Evolutionary conservation across 1,140 invertebrate species (phyloP).

Genomic region (Laodelphax striatellus): DNA sequence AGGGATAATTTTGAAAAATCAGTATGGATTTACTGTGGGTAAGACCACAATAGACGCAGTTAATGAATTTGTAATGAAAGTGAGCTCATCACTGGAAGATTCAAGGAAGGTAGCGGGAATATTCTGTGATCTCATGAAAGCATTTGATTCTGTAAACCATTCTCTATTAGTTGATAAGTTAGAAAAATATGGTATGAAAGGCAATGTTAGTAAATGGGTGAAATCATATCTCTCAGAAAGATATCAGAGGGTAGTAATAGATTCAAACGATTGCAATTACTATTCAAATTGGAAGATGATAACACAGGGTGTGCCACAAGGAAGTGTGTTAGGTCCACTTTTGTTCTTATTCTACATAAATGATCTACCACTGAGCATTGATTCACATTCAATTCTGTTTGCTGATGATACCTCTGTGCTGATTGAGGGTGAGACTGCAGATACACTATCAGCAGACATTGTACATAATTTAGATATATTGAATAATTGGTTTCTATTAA

Average conservation of each 20-base stretch:
- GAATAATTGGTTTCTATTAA: no score
- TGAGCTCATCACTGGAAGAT: background rate
- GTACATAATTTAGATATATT: no score
- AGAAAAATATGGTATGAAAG: no score
- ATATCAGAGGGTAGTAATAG: constrained; percentile 2
- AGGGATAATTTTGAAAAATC: background rate
- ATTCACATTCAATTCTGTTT: no score
- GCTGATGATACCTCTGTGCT: no score
- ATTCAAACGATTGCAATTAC: constrained; percentile 7
- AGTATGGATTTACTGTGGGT: constrained; percentile 8
- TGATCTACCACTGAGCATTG: no score
- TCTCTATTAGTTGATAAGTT: constrained; percentile 10
- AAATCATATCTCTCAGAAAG: constrained; percentile 5
- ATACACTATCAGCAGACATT: no score
- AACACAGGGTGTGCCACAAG: background rate
- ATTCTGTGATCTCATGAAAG: constrained; percentile 12
- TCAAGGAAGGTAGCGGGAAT: constrained; percentile 3
- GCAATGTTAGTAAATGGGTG: background rate
- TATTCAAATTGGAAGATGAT: background rate
- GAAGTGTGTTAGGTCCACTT: constrained; percentile 3
- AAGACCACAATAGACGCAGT: constrained; percentile 5
- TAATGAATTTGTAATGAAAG: background rate
- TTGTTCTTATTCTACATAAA: background rate
- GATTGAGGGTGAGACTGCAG: no score
- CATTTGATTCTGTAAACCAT: constrained; percentile 14